Evolutionary conservation across 1,140 invertebrate species (phyloP).

Genomic region (Danaus plexippus): DNA sequence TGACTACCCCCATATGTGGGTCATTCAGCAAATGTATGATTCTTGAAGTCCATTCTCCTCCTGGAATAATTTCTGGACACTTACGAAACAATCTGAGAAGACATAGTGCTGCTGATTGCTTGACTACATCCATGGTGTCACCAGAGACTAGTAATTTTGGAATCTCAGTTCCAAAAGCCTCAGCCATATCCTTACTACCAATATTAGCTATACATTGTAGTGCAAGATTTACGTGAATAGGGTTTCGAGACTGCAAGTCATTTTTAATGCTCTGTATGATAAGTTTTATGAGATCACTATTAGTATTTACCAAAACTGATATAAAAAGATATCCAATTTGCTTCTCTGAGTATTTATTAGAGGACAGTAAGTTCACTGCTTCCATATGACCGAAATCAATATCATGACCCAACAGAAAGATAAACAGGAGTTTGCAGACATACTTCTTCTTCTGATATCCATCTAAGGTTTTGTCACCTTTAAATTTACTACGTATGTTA

Average conservation of each 20-base stretch:
- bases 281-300: slow-evolving; percentile 98
- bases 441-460: slow-evolving; percentile 99
- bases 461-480: slow-evolving; percentile 99
- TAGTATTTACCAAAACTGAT: slow-evolving; percentile 98
- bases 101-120: slow-evolving; percentile 98
- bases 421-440: slow-evolving; percentile 99
- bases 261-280: slow-evolving; percentile 99
- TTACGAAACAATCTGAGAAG: slow-evolving; percentile 94
- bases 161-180: slow-evolving; percentile 98
- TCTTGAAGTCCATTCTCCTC: slow-evolving; percentile 98
- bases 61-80: slow-evolving; percentile 94
- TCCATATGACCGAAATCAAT: slow-evolving; percentile 99
- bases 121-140: slow-evolving; percentile 99
- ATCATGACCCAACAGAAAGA: slow-evolving; percentile 98
- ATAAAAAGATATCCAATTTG: slow-evolving; percentile 99
- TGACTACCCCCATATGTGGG: slow-evolving; percentile 99
- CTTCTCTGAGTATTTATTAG: slow-evolving; percentile 99
- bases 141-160: slow-evolving; percentile 98
- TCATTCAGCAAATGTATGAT: slow-evolving; percentile 99
- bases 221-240: slow-evolving; percentile 98
- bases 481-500: slow-evolving; percentile 99
- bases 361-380: slow-evolving; percentile 99
- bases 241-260: slow-evolving; percentile 96
- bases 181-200: slow-evolving; percentile 99
- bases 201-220: slow-evolving; percentile 99